Evolutionary conservation across 2,888 invertebrate genomes (phyloP), one percentile per base, ranked within the genome.

Genomic region (Fissipunctia ypsillon): DNA sequence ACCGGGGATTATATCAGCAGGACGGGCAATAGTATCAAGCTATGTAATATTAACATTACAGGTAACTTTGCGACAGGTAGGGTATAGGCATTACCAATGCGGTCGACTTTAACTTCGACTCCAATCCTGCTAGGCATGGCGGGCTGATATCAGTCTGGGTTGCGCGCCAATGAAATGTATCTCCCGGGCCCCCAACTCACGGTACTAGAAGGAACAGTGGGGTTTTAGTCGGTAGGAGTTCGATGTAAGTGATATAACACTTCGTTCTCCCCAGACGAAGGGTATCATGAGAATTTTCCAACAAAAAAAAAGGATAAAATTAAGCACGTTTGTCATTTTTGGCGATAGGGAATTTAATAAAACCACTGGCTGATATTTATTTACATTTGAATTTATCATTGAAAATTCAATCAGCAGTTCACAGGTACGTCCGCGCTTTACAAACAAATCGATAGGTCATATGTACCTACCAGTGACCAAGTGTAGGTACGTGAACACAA

Each of bases 401-500:
- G 64, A 69, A 76, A 67, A 64, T 66, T 22, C 52, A 70, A 25
- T 80, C 79, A 65, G 12, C 38, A 66, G 76, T 73, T 69, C 45
- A 80, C 59, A 77, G 73, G 78, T 78, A 69, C 38, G 64, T 74
- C 38, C 38, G 72, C 67, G 28, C 54, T 69, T 69, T 57, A 73
- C 74, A 80, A 85, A 84, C 74, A 71, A 82, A 86, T 86, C 85
- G 76, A 87, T 84, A 73, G 60, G 71, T 74, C 67, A 75, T 28
- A 43, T 80, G 70, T n/a, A n/a, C n/a, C n/a, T 79, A 71, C 76
- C 71, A 71, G 74, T 83, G 76, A 75, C 77, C 73, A 82, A 80
- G 57, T 71, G 73, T 79, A 87, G 82, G 80, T 86, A 86, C 84
- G 83, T 83, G 83, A 87, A 82, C 84, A 90, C 86, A 89, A 89